These are phyloP conservation scores for Takifugu ocellatus DNA, from an alignment of 2,797 vertebrate species.

Conservation along the genomic window DNA sequence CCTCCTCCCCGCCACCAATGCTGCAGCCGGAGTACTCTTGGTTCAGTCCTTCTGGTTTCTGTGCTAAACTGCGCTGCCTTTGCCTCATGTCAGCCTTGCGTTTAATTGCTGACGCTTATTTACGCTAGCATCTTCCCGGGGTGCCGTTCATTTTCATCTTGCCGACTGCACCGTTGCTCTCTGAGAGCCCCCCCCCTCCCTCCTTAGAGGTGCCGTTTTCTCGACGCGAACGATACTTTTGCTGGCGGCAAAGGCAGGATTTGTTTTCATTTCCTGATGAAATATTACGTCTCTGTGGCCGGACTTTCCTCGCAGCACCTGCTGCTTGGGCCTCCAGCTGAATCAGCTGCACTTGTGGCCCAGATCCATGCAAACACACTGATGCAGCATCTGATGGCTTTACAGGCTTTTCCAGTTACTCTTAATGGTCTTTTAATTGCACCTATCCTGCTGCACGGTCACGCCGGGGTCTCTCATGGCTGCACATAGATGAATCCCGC, in stretches of 20 bases:
- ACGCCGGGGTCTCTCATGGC: slow-evolving; percentile 37
- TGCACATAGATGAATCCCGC: slow-evolving; percentile 49
- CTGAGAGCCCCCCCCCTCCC: slow-evolving; percentile 1
- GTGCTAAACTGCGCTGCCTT: slow-evolving; percentile 24
- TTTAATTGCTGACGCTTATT: slow-evolving; percentile 51
- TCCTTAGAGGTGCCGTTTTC: slow-evolving; percentile 31
- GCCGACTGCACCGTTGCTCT: slow-evolving; percentile 17
- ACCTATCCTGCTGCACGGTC: slow-evolving; percentile 11
- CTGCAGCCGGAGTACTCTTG: slow-evolving; percentile 28
- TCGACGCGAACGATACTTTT: slow-evolving; percentile 17
- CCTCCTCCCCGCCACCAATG: slow-evolving; percentile 43
- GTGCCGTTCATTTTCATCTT: slow-evolving; percentile 30
- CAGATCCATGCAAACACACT: slow-evolving; percentile 38
- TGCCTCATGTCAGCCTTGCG: slow-evolving; percentile 28
- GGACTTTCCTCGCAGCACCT: slow-evolving; percentile 25
- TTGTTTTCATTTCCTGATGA: slow-evolving; percentile 28
- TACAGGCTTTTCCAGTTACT: slow-evolving; percentile 30
- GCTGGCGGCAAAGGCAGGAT: slow-evolving; percentile 15
- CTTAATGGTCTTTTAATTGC: slow-evolving; percentile 55
- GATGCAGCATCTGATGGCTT: slow-evolving; percentile 29
- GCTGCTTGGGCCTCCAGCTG: slow-evolving; percentile 26
- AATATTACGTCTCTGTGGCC: slow-evolving; percentile 20
- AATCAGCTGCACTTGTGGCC: slow-evolving; percentile 45
- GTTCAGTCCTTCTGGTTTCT: slow-evolving; percentile 22
- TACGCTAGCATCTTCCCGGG: slow-evolving; percentile 20